These are phyloP conservation scores for Tachyglossus aculeatus DNA, from an alignment of 2,797 vertebrate species.

Conservation along the genomic window DNA sequence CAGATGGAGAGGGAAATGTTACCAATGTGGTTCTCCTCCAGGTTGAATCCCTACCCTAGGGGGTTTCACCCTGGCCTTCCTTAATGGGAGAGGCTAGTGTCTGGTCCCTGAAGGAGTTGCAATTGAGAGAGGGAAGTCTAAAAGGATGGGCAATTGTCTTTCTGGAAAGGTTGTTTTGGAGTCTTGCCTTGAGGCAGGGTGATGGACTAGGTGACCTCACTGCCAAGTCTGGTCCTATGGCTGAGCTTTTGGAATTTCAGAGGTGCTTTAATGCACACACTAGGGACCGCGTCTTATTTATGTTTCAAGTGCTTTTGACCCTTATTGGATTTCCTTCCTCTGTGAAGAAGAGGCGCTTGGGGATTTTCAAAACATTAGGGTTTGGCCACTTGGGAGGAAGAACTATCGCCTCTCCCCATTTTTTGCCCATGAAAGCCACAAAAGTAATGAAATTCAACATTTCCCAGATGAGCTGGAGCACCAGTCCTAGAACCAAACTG, in stretches of 20 bases:
- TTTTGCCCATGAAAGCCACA: slow-evolving; percentile 11
- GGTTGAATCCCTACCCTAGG: too few species aligned
- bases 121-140: too few species aligned
- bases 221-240: background rate
- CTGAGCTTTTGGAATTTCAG: background rate
- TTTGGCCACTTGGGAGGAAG: background rate
- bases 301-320: slow-evolving; percentile 4
- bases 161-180: too few species aligned
- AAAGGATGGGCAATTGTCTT: too few species aligned
- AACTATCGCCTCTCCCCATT: background rate
- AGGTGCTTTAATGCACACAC: too few species aligned
- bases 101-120: too few species aligned
- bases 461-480: background rate
- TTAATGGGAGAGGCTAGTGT: too few species aligned
- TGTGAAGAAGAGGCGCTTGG: background rate
- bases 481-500: background rate
- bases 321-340: slow-evolving; percentile 10
- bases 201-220: background rate
- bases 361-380: background rate
- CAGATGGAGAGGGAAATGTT: too few species aligned
- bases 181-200: background rate
- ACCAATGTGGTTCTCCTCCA: too few species aligned
- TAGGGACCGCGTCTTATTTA: background rate
- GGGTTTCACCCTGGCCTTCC: too few species aligned
- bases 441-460: background rate